Evolutionary conservation across 2,797 vertebrate genomes (phyloP).

Genomic region (Chrysocyon brachyurus): DNA sequence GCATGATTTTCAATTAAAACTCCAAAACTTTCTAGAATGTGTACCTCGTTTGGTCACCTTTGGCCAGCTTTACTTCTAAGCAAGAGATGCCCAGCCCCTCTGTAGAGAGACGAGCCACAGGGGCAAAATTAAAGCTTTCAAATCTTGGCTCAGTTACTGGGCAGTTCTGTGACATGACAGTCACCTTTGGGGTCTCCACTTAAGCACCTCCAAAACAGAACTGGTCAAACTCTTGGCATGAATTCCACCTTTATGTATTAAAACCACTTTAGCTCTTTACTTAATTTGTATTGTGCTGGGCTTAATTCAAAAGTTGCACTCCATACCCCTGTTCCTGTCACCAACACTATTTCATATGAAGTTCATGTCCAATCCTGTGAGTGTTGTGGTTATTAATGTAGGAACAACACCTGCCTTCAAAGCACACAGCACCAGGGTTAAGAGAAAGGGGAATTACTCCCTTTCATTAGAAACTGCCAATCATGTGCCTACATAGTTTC

Average conservation of each 20-base stretch:
- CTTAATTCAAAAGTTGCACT: background rate
- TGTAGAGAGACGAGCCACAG: background rate
- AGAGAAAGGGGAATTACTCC: background rate
- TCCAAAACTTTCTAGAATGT: background rate
- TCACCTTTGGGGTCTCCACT: background rate
- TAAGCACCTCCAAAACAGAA: background rate
- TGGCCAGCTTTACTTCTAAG: background rate
- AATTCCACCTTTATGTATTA: background rate
- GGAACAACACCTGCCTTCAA: background rate
- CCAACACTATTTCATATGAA: background rate
- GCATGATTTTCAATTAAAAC: background rate
- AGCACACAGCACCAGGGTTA: background rate
- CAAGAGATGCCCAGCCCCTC: background rate
- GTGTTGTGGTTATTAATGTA: background rate
- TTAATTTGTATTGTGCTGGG: background rate
- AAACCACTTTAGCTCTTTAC: background rate
- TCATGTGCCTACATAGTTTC: background rate
- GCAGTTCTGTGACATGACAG: too few relatives aligned
- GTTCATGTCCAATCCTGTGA: background rate
- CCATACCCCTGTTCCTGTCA: background rate
- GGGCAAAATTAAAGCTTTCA: background rate
- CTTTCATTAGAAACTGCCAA: background rate
- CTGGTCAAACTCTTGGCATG: background rate
- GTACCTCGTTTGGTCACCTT: background rate
- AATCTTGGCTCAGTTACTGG: background rate